Evolutionary conservation across 2,888 invertebrate species (phyloP), one percentile per base, ranked within the genome.

Genomic region (Oasisia sp.): DNA sequence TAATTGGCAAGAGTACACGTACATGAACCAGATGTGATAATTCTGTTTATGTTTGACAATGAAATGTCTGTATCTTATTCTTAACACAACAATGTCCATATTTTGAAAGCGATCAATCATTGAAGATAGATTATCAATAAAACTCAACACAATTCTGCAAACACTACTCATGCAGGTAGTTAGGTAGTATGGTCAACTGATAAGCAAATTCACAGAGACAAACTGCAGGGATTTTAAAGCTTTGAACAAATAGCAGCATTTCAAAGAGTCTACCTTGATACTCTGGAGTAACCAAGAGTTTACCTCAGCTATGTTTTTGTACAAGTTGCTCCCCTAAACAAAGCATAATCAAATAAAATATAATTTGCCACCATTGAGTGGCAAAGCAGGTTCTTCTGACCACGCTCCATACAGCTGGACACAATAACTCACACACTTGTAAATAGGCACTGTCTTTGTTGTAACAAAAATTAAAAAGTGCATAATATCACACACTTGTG

Each of bases 331-430:
- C 74, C 27, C 74, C 74, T 74, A 74, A 74, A 74, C 74, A 74
- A 74, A 74, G 27, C 74, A 74, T 74, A 74, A 74, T 74, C 27
- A 74, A 74, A 74, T 74, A 74, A 74, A 74, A 74, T 74, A 74
- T 74, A 74, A 50, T 74, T 74, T 74, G 7, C 74, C 27, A 74
- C 19, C 74, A 74, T 74, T 4, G 19, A 74, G 74, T 27, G 5
- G 74, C 74, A 74, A 74, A 19, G 74, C 74, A 74, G 74, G 74
- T 74, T 74, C n/a, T n/a, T 74, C 19, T 74, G 27, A 27, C 19
- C 19, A 74, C 27, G 3, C 7, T 19, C 27, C 1, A 74, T 74
- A 27, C 74, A 74, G 7, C 19, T 74, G 74, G 27, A n/a, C 74
- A 27, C 74, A 27, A 74, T 74, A 74, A 5, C 14, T 74, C 27